Evolutionary conservation across 2,797 vertebrate species (phyloP).

Genomic region (Cottoperca gobio): DNA sequence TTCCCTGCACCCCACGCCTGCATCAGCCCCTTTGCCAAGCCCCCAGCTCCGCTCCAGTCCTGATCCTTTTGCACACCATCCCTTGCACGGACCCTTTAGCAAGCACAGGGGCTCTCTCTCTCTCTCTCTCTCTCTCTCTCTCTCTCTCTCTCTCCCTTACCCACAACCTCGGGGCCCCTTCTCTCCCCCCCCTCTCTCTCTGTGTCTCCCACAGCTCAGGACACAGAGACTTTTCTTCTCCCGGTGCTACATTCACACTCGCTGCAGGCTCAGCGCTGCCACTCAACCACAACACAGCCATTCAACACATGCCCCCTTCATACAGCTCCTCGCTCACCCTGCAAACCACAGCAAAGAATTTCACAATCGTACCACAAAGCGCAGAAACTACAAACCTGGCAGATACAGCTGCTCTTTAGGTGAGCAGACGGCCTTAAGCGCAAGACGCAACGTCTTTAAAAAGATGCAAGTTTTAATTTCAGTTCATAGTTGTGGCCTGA

Average conservation of each 20-base stretch:
- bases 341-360: slow-evolving; percentile 76
- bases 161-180: slow-evolving; percentile 55
- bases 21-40: slow-evolving; percentile 53
- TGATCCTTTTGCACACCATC: slow-evolving; percentile 67
- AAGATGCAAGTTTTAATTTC: slow-evolving; percentile 61
- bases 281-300: slow-evolving; percentile 72
- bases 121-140: neutral
- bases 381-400: slow-evolving; percentile 72
- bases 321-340: slow-evolving; percentile 53
- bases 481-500: slow-evolving; percentile 36
- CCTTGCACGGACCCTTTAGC: slow-evolving; percentile 42
- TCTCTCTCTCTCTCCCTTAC: slow-evolving; percentile 41
- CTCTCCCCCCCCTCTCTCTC: neutral
- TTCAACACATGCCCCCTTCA: slow-evolving; percentile 69
- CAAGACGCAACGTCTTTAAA: slow-evolving; percentile 50
- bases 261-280: slow-evolving; percentile 71
- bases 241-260: slow-evolving; percentile 77
- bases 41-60: slow-evolving; percentile 45
- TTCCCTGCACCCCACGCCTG: slow-evolving; percentile 25
- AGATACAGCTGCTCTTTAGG: slow-evolving; percentile 71
- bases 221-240: slow-evolving; percentile 85
- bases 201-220: slow-evolving; percentile 48
- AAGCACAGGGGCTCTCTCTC: slow-evolving; percentile 37
- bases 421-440: slow-evolving; percentile 48
- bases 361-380: slow-evolving; percentile 75